A percentile compares a stretch with the other conserved stretches of the same genome.
Evolutionary conservation across 2,113 vertebrate genomes (phyloP).

Genomic region (Numenius arquata): DNA sequence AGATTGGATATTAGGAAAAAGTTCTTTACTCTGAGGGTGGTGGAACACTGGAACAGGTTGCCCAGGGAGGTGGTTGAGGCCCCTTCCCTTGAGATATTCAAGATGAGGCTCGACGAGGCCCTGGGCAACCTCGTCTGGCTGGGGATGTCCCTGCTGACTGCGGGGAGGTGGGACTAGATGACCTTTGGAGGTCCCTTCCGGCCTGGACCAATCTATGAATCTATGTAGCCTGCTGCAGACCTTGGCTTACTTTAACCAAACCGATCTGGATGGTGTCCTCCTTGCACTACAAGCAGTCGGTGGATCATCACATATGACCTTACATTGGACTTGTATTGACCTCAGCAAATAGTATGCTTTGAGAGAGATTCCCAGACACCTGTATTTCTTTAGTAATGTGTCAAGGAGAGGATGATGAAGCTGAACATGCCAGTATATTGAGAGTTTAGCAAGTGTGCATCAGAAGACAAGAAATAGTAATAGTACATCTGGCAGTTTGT

Average conservation of each 20-base stretch:
- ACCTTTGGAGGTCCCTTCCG: too few species aligned
- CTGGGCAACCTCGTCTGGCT: too few species aligned
- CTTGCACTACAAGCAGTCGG: neutral
- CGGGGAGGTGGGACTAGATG: too few species aligned
- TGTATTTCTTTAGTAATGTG: neutral
- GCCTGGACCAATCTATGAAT: too few species aligned
- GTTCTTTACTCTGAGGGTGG: too few species aligned
- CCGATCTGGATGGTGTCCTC: neutral
- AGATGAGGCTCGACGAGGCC: too few species aligned
- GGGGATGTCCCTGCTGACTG: too few species aligned
- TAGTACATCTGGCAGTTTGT: neutral
- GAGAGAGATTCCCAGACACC: neutral
- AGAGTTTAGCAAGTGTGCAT: neutral
- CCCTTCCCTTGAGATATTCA: too few species aligned
- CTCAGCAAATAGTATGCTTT: neutral
- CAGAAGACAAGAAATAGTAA: neutral
- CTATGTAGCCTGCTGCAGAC: neutral
- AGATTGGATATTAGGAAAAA: too few species aligned
- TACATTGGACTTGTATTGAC: neutral
- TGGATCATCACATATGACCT: neutral
- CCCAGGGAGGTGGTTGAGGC: too few species aligned
- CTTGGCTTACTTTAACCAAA: neutral
- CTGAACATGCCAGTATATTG: neutral
- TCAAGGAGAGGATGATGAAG: neutral
- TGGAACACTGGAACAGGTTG: too few species aligned